phyloP scores from a whole-genome alignment of 2,113 vertebrate genomes.

The Apistogramma diplotaenia region DNA sequence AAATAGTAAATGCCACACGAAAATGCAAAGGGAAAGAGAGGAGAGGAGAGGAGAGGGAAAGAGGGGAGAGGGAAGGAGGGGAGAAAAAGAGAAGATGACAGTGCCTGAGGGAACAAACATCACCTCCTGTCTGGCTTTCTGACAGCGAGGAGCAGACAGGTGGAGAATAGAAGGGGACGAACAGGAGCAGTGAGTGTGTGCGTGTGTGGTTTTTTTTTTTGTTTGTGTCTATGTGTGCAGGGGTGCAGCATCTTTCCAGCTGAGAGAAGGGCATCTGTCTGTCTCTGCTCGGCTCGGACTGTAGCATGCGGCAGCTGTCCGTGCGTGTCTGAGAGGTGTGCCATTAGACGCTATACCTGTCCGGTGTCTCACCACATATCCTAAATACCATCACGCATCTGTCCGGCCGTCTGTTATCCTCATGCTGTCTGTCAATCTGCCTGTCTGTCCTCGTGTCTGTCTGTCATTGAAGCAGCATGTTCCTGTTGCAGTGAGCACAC shows the following conservation, averaged over 20 bases:
- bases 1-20: conserved; percentile 70
- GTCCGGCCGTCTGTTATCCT: conserved; percentile 57
- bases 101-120: conserved; percentile 68
- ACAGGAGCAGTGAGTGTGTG: conserved; percentile 9
- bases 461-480: conserved; percentile 13
- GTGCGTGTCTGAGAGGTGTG: conserved; percentile 26
- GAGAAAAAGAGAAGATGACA: conserved; percentile 56
- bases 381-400: conserved; percentile 49
- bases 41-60: not conserved
- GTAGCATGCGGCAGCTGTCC: conserved; percentile 38
- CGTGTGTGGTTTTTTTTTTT: not conserved
- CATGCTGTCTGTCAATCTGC: conserved; percentile 60
- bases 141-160: conserved; percentile 75
- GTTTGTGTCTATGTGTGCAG: not conserved
- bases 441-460: conserved; percentile 27
- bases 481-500: conserved; percentile 10
- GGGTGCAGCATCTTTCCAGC: conserved; percentile 38
- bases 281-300: conserved; percentile 37
- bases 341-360: conserved; percentile 49
- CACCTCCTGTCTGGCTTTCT: conserved; percentile 68
- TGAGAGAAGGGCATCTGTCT: conserved; percentile 69
- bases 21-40: conserved; percentile 1
- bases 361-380: conserved; percentile 26
- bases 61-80: conserved; percentile 5
- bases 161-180: conserved; percentile 49